Percentiles rank a stretch among this genome's conserved stretches.
These are phyloP conservation scores for Drosophila subpulchrella DNA, from an alignment of 1,140 invertebrate genomes.

Conservation along the genomic window DNA sequence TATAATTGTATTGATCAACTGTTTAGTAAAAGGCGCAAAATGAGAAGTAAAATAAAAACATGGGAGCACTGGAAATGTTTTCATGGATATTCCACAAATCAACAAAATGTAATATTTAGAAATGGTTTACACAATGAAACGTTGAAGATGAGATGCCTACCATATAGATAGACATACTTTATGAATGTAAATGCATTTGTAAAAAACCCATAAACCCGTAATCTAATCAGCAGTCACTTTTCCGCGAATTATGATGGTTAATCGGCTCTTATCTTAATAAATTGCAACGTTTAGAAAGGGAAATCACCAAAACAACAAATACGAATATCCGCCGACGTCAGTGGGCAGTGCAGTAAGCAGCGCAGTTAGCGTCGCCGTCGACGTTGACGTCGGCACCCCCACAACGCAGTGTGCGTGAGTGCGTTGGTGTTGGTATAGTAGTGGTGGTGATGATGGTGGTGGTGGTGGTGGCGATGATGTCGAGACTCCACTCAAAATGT, in stretches of 20 bases:
- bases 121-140: background rate
- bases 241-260: constrained; percentile 5
- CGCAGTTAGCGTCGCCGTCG: background rate
- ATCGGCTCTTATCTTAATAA: constrained; percentile 15
- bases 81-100: no score
- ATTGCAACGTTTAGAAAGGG: constrained; percentile 14
- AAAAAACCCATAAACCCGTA: background rate
- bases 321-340: constrained; percentile 15
- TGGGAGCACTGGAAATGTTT: no score
- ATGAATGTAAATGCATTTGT: background rate
- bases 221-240: background rate
- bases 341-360: constrained; percentile 10
- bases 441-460: constrained; percentile 19
- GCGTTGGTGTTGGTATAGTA: constrained; percentile 23
- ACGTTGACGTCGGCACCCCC: constrained; percentile 48
- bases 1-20: no score
- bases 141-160: background rate
- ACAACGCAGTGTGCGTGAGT: constrained; percentile 36
- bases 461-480: constrained; percentile 57
- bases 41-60: no score
- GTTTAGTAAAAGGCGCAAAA: no score
- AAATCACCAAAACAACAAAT: constrained; percentile 51
- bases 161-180: background rate
- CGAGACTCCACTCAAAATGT: constrained; percentile 78
- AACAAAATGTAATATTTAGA: background rate